Conservation (phyloP, 2,888 invertebrate species). For the Cephus runcator region DNA sequence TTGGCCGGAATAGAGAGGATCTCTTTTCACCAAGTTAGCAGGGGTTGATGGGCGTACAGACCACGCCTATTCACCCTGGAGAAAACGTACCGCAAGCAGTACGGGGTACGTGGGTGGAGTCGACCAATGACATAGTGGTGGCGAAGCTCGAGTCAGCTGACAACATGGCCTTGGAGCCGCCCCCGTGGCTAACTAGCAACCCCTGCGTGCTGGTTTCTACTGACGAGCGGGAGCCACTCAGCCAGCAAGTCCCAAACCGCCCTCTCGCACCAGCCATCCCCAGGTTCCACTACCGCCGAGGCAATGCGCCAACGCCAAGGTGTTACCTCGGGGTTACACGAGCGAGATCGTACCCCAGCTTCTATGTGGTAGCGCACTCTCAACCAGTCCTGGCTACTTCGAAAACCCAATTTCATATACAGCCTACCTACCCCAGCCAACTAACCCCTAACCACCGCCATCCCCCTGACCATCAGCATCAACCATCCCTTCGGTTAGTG, state of each 20-base stretch:
- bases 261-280: constrained; percentile 27
- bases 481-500: background rate
- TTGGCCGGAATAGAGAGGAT: background rate
- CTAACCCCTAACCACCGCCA: constrained; percentile 5
- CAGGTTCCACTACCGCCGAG: constrained; percentile 16
- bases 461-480: constrained; percentile 15
- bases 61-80: constrained; percentile 41
- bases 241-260: constrained; percentile 60
- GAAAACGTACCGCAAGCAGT: constrained; percentile 26
- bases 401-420: background rate
- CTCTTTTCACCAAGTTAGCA: background rate
- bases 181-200: constrained; percentile 57
- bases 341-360: background rate
- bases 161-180: constrained; percentile 59
- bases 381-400: background rate
- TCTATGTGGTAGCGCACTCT: background rate
- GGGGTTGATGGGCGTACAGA: constrained; percentile 32
- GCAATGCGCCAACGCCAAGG: constrained; percentile 11
- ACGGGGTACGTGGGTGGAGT: constrained; percentile 46
- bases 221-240: constrained; percentile 49
- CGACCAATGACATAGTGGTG: constrained; percentile 59
- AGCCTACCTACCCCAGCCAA: background rate
- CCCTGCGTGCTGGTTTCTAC: constrained; percentile 37
- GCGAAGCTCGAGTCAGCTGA: constrained; percentile 49
- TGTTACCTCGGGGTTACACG: constrained; percentile 1